Base-by-base conservation (phyloP, 2,888 invertebrate genomes). In the Hoplodrina ambigua region DNA sequence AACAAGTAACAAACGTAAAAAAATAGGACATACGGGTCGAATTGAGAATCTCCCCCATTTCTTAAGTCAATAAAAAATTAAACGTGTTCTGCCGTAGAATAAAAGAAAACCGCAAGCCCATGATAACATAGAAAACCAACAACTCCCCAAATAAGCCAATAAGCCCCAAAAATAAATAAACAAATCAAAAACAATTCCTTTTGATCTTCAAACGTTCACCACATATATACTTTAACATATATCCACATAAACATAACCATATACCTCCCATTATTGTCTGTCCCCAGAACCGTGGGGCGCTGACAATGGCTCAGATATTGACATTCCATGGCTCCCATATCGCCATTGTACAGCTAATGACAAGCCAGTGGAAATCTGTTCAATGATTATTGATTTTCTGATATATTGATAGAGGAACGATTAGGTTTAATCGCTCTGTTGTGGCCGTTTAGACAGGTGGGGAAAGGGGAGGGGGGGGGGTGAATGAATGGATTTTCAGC, bases 271-370 rank as follows among this genome's bases (percentile, higher is more conserved):
- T 87, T 84, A 88, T 88, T 86, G 84, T 86, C 78, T 76, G 78
- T 80, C 80, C 78, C 65, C 50, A 62, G 68, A 75, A 77, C 70
- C 73, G 77, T 20, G 54, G 90, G 90, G 84, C 75, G 85, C 73
- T 70, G 80, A 94, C 93, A 94, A 94, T 93, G 84, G 89, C 82
- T 75, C 85, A 85, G 92, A 93, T 94, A 94, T 94, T 94, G 93
- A 92, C 94, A 94, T 94, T 94, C 94, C 94, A 82, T 77, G 83
- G 84, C 86, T 80, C 85, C 89, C 89, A 89, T 89, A 86, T 88
- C 78, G 84, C 90, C 83, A 93, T 94, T 94, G 94, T 94, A 78
- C 82, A 78, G 90, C 94, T 93, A 94, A 94, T 94, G 93, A 94
- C 91, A 91, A 90, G 89, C 92, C 89, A 15, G 88, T 88, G 90